phyloP scores from a whole-genome alignment of 2,113 vertebrate species.

The Oreochromis aureus region DNA sequence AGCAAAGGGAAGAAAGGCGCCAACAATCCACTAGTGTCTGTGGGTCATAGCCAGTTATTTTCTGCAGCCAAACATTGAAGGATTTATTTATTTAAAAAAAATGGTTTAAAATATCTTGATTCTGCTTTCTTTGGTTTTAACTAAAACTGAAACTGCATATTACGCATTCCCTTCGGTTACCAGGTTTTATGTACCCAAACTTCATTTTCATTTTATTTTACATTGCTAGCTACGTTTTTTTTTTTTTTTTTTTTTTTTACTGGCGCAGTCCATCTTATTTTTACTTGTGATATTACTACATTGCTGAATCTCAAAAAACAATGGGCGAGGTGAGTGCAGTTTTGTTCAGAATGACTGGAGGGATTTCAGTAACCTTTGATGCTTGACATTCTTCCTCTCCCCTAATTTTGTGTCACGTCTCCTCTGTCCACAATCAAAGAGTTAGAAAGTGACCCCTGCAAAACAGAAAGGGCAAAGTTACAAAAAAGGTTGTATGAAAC shows the following conservation, averaged over 20 bases:
- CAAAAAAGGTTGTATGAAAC: not conserved
- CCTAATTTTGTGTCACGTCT: not conserved
- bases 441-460: not conserved
- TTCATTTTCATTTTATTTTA: not conserved
- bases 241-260: not conserved
- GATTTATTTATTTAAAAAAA: not conserved
- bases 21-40: not conserved
- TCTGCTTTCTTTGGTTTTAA: not conserved
- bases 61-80: not conserved
- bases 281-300: not conserved
- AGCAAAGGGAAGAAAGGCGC: not conserved
- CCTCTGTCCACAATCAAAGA: not conserved
- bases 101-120: not conserved
- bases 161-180: not conserved
- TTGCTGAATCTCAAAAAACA: not conserved
- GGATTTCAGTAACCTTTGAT: not conserved
- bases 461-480: not conserved
- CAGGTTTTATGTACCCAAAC: not conserved
- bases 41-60: not conserved
- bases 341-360: not conserved
- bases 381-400: not conserved
- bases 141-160: not conserved
- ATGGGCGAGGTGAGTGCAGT: not conserved
- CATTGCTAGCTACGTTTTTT: not conserved
- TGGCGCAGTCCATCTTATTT: not conserved